Evolutionary conservation across 2,888 invertebrate species (phyloP), one percentile per base, ranked within the genome.

Genomic region (Mythimna lalbum): DNA sequence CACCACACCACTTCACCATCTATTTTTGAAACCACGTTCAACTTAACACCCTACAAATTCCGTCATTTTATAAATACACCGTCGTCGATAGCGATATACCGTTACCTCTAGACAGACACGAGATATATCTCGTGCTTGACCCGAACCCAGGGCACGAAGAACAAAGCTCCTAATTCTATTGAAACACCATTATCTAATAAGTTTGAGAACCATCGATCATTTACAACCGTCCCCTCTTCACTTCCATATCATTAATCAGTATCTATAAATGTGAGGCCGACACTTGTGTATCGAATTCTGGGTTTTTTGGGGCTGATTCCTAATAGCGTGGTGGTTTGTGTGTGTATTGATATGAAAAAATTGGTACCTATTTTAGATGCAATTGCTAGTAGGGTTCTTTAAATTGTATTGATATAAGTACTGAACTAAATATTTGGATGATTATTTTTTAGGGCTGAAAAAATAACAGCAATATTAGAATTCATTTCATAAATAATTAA

Each of bases 181-280:
- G 95, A 93, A 94, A 93, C 92, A 93, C 95, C 91, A 95, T 96
- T 95, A 95, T 94, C 95, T 94, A 94, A 95, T 95, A 96, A 93
- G 92, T 89, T 88, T 90, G 90, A 89, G 87, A 83, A 87, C 88
- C 88, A 95, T 96, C 93, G 90, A 95, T 96, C 96, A 95, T 89
- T 86, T 84, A 84, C 86, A 88, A 90, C 88, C 89, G 92, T 92
- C 93, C 92, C 93, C 92, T 91, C 89, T 89, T 76, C 91, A 93
- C 92, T 92, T 91, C 90, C 89, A 92, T 85, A 88, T 94, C 95
- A 95, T 96, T 95, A 95, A 95, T 96, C 95, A 95, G 93, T 90
- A 94, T 95, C 94, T 95, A 95, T 92, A 94, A 94, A 95, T 93
- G 93, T 93, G 91, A 84, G 88, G 87, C 90, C 90, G 93, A 93